Evolutionary conservation across 2,113 vertebrate genomes (phyloP), one percentile per base, ranked within the genome.

Genomic region (Cyprinodon brontotheroides): DNA sequence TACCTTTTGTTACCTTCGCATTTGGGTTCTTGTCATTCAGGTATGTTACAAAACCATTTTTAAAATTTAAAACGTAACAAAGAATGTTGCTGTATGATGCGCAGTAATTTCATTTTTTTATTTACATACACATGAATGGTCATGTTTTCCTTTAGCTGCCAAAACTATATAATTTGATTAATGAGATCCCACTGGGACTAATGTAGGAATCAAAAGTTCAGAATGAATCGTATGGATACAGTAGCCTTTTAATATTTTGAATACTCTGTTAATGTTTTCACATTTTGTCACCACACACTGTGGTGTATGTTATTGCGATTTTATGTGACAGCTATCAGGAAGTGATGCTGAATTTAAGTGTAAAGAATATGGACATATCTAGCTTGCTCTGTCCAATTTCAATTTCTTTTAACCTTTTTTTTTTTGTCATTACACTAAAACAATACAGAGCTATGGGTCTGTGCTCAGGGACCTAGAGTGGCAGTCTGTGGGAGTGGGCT

Each of bases 1-100:
- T 43, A 95, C 95, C 68, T 98, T 96, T 93, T 98, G 96, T 83
- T 99, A 98, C 87, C 94, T 97, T 85, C 89, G 94, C 57, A 97
- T 97, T 85, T 97, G 96, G 96, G 90, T 95, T 41, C 93, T 97
- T 83, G 96, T 97, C 75, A 95, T 97, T 84, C 95, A 94, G 89
- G 96, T 96, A 61, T 79, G 90, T 88, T 14, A 37, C 8, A 10
- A 57, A 57, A n/a, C 4, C 17, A 17, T 53, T 53, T 53, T 47
- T 11, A 8, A 78, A 39, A 72, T 39, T 73, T 36, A 10, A 61
- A 6, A 39, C 39, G 65, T 57, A 38, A 64, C n/a, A 47, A 15
- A 69, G 20, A 61, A 67, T 22, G 29, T 53, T 38, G n/a, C 29
- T 14, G 48, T 48, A 68, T 57, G n/a, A 53, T 14, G 37, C 60